Conservation (phyloP, 2,888 invertebrate species). For the Drosophila conformis region DNA sequence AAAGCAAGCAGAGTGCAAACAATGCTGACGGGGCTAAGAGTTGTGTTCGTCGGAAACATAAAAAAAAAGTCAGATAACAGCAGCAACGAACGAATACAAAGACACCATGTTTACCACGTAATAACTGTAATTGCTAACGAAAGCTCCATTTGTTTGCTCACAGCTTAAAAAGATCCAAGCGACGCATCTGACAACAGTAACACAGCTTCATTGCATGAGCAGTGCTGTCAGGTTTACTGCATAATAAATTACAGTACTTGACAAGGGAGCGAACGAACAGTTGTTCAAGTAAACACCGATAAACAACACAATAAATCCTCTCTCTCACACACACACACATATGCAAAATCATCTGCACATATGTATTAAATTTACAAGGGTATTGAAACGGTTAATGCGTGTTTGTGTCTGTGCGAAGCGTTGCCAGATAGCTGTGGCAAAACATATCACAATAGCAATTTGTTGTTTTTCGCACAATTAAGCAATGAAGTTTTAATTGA, state of each 20-base stretch:
- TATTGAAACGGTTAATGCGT: constrained; percentile 18
- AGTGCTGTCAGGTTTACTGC: constrained; percentile 19
- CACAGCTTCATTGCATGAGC: constrained; percentile 12
- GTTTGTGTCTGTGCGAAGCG: constrained; percentile 11
- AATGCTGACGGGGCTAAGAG: constrained; percentile 33
- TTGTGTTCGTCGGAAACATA: constrained; percentile 24
- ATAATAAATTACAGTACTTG: constrained; percentile 29
- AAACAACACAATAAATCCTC: constrained; percentile 12
- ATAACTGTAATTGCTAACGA: constrained; percentile 43
- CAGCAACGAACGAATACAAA: constrained; percentile 20
- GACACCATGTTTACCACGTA: constrained; percentile 36
- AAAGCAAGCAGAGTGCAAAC: constrained; percentile 33
- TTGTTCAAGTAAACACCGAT: constrained; percentile 22
- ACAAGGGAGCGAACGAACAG: constrained; percentile 16
- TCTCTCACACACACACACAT: not conserved
- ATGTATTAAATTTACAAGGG: constrained; percentile 4
- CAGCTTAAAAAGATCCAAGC: constrained; percentile 44
- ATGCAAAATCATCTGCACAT: not conserved
- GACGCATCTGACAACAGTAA: constrained; percentile 1
- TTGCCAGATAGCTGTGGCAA: constrained; percentile 42
- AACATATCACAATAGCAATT: constrained; percentile 27
- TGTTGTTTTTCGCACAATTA: constrained; percentile 24
- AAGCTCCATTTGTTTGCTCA: constrained; percentile 16
- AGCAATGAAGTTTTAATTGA: constrained; percentile 33
- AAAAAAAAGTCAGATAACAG: constrained; percentile 35